A percentile compares a stretch with the other conserved stretches of the same genome.
phyloP scores from a whole-genome alignment of 2,888 invertebrate genomes.

The Hoplodrina blanda region DNA sequence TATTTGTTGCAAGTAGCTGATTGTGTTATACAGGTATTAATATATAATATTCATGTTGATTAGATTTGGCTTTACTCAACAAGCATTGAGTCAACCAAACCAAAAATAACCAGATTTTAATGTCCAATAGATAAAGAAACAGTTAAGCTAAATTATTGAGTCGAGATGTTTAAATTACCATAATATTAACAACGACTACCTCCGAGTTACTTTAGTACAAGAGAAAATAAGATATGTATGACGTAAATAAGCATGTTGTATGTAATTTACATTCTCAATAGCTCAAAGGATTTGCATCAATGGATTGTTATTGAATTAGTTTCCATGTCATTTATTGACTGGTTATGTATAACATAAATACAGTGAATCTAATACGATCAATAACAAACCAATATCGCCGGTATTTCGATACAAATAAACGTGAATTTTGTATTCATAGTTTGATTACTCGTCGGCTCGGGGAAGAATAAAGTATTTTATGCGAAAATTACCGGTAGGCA shows the following conservation, averaged over 20 bases:
- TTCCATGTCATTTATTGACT: constrained; percentile 49
- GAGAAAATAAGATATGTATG: constrained; percentile 47
- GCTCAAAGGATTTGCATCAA: constrained; percentile 51
- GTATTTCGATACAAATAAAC: constrained; percentile 22
- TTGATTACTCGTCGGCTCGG: constrained; percentile 33
- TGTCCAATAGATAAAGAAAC: constrained; percentile 23
- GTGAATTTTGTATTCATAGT: constrained; percentile 35
- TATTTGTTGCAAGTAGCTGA: constrained; percentile 17
- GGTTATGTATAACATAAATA: constrained; percentile 19
- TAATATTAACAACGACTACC: constrained; percentile 24
- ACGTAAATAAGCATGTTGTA: constrained; percentile 44
- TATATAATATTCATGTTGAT: constrained; percentile 20
- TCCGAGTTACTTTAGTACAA: constrained; percentile 20
- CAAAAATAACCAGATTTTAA: constrained; percentile 23
- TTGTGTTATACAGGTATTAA: background rate
- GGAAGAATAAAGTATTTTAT: constrained; percentile 45
- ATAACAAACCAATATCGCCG: constrained; percentile 14
- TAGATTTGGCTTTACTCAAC: constrained; percentile 37
- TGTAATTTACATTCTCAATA: constrained; percentile 52
- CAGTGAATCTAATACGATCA: constrained; percentile 26
- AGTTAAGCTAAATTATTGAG: constrained; percentile 26
- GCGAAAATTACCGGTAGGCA: constrained; percentile 55
- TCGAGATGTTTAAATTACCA: constrained; percentile 29
- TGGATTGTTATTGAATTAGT: constrained; percentile 55
- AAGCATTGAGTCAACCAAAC: constrained; percentile 2